Percentiles rank a stretch among this genome's conserved stretches.
Evolutionary conservation across 2,888 invertebrate genomes (phyloP).

Genomic region (Nycteola revayana): DNA sequence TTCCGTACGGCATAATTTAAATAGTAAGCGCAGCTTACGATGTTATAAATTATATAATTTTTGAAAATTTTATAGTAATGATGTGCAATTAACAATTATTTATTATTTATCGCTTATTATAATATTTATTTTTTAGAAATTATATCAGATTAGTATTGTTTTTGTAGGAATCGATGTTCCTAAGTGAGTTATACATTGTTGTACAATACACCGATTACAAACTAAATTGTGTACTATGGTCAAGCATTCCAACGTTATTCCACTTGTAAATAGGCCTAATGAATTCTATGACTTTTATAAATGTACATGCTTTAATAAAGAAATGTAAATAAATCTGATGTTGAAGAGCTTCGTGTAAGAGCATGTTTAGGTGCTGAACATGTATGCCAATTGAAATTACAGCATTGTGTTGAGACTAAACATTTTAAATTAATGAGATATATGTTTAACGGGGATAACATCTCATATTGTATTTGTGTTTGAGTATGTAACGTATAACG

Average conservation of each 20-base stretch:
- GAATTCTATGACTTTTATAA: constrained; percentile 64
- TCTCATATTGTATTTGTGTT: constrained; percentile 82
- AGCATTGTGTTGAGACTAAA: constrained; percentile 65
- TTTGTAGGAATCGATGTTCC: constrained; percentile 71
- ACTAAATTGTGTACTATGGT: constrained; percentile 65
- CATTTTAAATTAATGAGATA: constrained; percentile 65
- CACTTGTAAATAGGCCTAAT: constrained; percentile 81
- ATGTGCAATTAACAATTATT: constrained; percentile 78
- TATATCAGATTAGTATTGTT: constrained; percentile 62
- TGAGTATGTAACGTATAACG: constrained; percentile 79
- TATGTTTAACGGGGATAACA: constrained; percentile 74
- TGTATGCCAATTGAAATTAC: constrained; percentile 61
- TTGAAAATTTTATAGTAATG: constrained; percentile 67
- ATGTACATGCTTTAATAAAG: constrained; percentile 73
- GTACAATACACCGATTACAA: constrained; percentile 63
- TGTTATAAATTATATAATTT: constrained; percentile 62
- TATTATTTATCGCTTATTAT: constrained; percentile 74
- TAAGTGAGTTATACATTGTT: constrained; percentile 62
- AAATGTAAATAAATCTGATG: constrained; percentile 72
- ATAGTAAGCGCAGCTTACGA: constrained; percentile 65
- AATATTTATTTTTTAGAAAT: constrained; percentile 77
- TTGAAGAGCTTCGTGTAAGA: constrained; percentile 61
- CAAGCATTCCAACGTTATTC: constrained; percentile 80
- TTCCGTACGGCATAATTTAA: constrained; percentile 51
- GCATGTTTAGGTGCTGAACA: constrained; percentile 58